These are phyloP conservation scores for Myotis vivesi DNA, from an alignment of 2,797 vertebrate species.

Conservation along the genomic window DNA sequence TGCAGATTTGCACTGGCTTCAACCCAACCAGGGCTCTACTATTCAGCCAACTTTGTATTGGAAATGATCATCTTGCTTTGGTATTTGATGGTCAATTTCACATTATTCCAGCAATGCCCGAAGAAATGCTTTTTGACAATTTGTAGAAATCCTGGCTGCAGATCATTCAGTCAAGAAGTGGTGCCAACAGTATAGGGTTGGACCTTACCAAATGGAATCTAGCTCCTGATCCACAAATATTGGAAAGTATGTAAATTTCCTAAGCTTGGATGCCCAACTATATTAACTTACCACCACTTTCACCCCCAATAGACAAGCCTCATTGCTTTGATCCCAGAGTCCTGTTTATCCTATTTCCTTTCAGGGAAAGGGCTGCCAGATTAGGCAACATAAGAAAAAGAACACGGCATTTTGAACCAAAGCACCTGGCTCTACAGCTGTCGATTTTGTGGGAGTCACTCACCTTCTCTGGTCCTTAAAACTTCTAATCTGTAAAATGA, in stretches of 20 bases:
- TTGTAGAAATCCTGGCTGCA: conserved; percentile 45
- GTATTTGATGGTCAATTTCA: conserved; percentile 78
- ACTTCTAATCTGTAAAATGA: conserved; percentile 32
- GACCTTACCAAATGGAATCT: conserved; percentile 17
- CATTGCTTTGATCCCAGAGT: conserved; percentile 41
- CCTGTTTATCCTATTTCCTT: conserved; percentile 13
- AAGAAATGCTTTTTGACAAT: conserved; percentile 57
- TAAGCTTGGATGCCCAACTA: neutral
- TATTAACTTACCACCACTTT: conserved; percentile 44
- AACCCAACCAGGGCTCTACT: neutral
- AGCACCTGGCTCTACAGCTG: neutral
- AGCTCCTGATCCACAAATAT: neutral
- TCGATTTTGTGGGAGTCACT: neutral
- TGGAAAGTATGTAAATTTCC: conserved; percentile 29
- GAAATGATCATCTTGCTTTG: conserved; percentile 56
- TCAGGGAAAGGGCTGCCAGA: conserved; percentile 20
- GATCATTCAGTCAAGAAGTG: conserved; percentile 17
- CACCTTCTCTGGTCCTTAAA: neutral
- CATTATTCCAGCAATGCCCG: conserved; percentile 43
- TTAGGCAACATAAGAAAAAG: neutral
- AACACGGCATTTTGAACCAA: neutral
- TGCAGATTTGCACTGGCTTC: conserved; percentile 58
- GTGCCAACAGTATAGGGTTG: neutral
- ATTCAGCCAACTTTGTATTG: conserved; percentile 24
- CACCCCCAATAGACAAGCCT: conserved; percentile 13